Conservation (phyloP, 2,888 invertebrate genomes). For the Hydropsyche betteni region DNA sequence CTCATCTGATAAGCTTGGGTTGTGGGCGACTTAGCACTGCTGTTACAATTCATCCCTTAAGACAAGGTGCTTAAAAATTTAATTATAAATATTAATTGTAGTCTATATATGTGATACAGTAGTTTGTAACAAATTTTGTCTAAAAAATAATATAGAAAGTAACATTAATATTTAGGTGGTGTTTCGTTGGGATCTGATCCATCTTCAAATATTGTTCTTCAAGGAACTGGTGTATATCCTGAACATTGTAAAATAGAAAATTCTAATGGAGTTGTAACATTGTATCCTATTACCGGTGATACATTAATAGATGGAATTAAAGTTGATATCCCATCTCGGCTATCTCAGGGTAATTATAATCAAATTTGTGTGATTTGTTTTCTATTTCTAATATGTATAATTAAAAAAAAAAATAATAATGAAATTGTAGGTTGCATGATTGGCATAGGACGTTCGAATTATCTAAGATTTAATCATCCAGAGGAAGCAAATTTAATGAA, state of each 20-base stretch:
- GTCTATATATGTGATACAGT: background rate
- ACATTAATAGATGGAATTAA: constrained; percentile 78
- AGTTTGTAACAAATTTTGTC: too few species aligned
- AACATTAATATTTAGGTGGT: constrained; percentile 68
- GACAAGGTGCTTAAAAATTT: constrained; percentile 73
- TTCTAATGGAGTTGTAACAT: constrained; percentile 83
- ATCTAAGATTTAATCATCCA: constrained; percentile 92
- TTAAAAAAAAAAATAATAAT: background rate
- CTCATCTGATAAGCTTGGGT: constrained; percentile 91
- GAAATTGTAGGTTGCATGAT: constrained; percentile 82
- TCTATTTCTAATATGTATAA: background rate
- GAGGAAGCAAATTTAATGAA: constrained; percentile 89
- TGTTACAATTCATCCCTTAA: constrained; percentile 90
- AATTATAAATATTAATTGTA: background rate
- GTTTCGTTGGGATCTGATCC: constrained; percentile 82
- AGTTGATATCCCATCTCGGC: constrained; percentile 75
- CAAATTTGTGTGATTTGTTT: too few species aligned
- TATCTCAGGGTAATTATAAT: constrained; percentile 76
- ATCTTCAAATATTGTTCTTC: constrained; percentile 83
- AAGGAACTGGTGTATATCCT: constrained; percentile 85
- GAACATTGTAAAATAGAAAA: constrained; percentile 90
- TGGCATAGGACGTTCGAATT: constrained; percentile 89
- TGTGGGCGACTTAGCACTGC: constrained; percentile 90
- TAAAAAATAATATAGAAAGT: background rate
- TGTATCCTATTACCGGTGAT: constrained; percentile 79